Percentiles rank a stretch among this genome's conserved stretches.
Conservation (phyloP, 2,888 invertebrate genomes). For the Darwinula stevensoni region DNA sequence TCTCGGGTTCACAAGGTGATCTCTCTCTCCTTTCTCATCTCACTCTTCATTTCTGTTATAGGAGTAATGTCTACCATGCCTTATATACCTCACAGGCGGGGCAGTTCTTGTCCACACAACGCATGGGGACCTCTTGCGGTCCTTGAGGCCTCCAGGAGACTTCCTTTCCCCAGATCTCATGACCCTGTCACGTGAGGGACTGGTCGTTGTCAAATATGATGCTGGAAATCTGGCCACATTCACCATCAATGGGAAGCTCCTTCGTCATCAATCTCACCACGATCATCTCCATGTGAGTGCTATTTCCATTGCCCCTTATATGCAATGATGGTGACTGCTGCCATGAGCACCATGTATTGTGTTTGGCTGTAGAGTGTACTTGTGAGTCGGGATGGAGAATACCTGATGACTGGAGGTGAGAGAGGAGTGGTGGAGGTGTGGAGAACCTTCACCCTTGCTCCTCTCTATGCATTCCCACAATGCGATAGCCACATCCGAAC, state of each 20-base stretch:
- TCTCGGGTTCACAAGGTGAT: conserved; percentile 28
- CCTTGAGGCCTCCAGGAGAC: conserved; percentile 48
- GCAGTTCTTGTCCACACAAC: conserved; percentile 93
- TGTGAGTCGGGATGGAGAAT: conserved; percentile 91
- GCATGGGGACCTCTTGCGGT: conserved; percentile 75
- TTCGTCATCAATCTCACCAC: conserved; percentile 68
- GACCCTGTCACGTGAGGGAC: conserved; percentile 81
- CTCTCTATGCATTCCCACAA: conserved; percentile 89
- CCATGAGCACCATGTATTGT: conserved; percentile 6
- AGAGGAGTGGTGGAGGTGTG: conserved; percentile 93
- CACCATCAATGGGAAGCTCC: conserved; percentile 69
- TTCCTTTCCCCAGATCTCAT: conserved; percentile 53
- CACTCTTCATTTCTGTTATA: neutral
- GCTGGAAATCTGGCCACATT: conserved; percentile 72
- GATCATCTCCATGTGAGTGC: conserved; percentile 39
- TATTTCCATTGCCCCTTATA: neutral
- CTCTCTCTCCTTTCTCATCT: no score
- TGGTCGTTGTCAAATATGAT: conserved; percentile 77
- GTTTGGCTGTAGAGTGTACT: conserved; percentile 42
- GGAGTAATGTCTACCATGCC: neutral
- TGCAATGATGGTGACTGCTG: neutral
- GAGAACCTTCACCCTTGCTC: conserved; percentile 85
- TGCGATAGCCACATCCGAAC: conserved; percentile 83
- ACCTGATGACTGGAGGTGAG: conserved; percentile 88
- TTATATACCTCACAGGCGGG: no score